phyloP scores from a whole-genome alignment of 2,797 vertebrate species.

The Huso huso region DNA sequence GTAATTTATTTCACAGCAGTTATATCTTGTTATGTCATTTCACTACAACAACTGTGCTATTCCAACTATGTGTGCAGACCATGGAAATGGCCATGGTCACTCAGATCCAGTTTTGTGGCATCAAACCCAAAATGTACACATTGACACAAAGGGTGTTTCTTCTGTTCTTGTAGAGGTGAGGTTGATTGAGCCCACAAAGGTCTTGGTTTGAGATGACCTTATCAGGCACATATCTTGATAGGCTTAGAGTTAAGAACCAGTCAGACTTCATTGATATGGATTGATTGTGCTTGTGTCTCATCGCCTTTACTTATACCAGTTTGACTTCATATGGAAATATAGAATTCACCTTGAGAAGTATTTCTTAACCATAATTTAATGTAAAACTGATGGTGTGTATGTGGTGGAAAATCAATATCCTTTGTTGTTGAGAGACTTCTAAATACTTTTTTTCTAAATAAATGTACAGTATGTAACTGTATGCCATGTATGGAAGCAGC shows the following conservation, averaged over 20 bases:
- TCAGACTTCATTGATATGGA: slow-evolving; percentile 25
- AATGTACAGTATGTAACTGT: no score
- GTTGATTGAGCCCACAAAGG: not conserved
- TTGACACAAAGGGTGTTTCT: no score
- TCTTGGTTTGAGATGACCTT: slow-evolving; percentile 12
- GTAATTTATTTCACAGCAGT: no score
- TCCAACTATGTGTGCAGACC: no score
- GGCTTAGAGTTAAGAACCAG: slow-evolving; percentile 11
- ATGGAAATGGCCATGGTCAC: no score
- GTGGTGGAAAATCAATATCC: slow-evolving; percentile 34
- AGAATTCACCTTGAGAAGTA: slow-evolving; percentile 40
- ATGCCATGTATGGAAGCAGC: no score
- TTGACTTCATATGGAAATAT: slow-evolving; percentile 28
- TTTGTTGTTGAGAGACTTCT: slow-evolving; percentile 36
- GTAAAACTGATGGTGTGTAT: slow-evolving; percentile 34
- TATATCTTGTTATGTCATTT: no score
- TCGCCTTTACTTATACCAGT: slow-evolving; percentile 29
- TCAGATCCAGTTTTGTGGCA: no score
- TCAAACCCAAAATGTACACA: no score
- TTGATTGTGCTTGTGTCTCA: slow-evolving; percentile 20
- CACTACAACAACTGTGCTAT: no score
- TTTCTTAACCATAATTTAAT: slow-evolving; percentile 36
- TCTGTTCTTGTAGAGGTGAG: no score
- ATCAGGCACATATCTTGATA: not conserved
- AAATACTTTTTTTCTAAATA: slow-evolving; percentile 24